Conservation (phyloP, 2,888 invertebrate species). For the Therioaphis trifolii region DNA sequence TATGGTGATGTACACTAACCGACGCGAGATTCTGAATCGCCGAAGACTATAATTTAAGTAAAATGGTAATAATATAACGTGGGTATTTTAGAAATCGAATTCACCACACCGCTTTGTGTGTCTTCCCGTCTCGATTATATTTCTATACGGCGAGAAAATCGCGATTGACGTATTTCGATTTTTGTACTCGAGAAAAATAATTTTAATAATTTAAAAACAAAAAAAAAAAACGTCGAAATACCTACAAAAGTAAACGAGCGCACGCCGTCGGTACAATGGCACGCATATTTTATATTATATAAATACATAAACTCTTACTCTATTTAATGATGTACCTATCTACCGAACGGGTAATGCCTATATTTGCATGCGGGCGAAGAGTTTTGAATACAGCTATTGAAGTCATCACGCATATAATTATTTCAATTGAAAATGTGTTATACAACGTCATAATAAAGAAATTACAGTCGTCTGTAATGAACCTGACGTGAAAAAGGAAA, state of each 20-base stretch:
- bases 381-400: neutral
- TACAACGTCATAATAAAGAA: constrained; percentile 1
- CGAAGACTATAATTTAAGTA: neutral
- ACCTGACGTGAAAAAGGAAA: neutral
- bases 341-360: too few relatives aligned
- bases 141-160: too few relatives aligned
- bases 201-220: too few relatives aligned
- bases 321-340: too few relatives aligned
- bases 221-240: too few relatives aligned
- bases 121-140: neutral
- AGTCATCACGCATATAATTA: constrained; percentile 27
- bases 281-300: too few relatives aligned
- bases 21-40: neutral
- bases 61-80: neutral
- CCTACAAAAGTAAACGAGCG: too few relatives aligned
- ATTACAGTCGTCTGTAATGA: neutral
- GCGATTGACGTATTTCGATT: neutral
- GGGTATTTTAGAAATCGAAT: neutral
- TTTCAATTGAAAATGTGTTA: constrained; percentile 23
- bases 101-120: neutral
- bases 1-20: neutral
- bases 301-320: too few relatives aligned
- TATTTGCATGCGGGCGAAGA: constrained; percentile 7
- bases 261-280: too few relatives aligned
- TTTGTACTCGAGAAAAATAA: neutral